Evolutionary conservation across 2,113 vertebrate genomes (phyloP).

Genomic region (Noturus placidus): DNA sequence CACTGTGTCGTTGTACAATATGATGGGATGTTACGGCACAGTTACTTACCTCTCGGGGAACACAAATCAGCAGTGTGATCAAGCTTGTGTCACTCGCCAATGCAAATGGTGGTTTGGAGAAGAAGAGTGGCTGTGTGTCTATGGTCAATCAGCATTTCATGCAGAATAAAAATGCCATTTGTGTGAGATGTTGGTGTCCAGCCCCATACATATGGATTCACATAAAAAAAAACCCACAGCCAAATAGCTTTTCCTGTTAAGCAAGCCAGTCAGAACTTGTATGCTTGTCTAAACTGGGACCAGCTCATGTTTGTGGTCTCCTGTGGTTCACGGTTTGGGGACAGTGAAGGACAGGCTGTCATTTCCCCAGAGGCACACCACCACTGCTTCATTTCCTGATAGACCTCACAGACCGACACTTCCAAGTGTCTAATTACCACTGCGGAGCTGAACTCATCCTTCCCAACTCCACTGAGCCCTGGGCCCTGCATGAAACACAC

Average conservation of each 20-base stretch:
- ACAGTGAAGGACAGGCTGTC: conserved; percentile 64
- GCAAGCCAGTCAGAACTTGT: conserved; percentile 93
- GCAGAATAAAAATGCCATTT: conserved; percentile 39
- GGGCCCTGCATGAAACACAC: conserved; percentile 67
- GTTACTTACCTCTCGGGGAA: conserved; percentile 37
- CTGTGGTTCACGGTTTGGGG: conserved; percentile 72
- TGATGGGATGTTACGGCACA: conserved; percentile 37
- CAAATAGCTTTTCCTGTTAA: conserved; percentile 85
- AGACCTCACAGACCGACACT: conserved; percentile 85
- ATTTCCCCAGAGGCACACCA: conserved; percentile 76
- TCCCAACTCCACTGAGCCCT: conserved; percentile 62
- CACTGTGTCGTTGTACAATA: conserved; percentile 30
- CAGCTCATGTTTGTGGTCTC: conserved; percentile 91
- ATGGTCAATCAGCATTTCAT: conserved; percentile 35
- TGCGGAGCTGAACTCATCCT: conserved; percentile 59
- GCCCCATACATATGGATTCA: conserved; percentile 44
- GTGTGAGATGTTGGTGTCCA: conserved; percentile 20
- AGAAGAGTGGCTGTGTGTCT: background rate
- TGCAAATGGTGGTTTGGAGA: conserved; percentile 34
- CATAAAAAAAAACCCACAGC: conserved; percentile 72
- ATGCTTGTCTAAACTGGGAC: conserved; percentile 85
- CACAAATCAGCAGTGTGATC: conserved; percentile 32
- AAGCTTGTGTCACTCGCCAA: conserved; percentile 30
- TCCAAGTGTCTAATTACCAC: conserved; percentile 80
- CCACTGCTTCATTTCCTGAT: conserved; percentile 83